These are phyloP conservation scores for Chamaetylas fuelleborni DNA, from an alignment of 2,113 vertebrate genomes.

Conservation along the genomic window DNA sequence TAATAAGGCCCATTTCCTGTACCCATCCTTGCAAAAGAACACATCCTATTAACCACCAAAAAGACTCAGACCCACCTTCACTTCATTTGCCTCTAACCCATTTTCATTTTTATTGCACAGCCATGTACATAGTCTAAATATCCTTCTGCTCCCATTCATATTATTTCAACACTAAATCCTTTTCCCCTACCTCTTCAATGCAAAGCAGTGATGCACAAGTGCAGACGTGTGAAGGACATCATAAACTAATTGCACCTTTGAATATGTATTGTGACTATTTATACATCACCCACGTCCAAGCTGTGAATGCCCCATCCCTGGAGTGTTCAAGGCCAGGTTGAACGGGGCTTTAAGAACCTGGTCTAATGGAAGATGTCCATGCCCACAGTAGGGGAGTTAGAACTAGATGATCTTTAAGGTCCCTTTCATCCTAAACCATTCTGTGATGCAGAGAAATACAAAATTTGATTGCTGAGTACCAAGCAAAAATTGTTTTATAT, in stretches of 20 bases:
- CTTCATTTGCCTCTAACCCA: not conserved
- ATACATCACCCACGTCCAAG: not conserved
- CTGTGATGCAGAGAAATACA: not conserved
- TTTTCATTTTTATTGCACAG: not conserved
- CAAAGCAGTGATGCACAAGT: not conserved
- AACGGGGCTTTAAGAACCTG: not conserved
- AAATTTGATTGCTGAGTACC: not conserved
- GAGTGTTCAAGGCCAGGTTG: not conserved
- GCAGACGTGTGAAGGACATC: not conserved
- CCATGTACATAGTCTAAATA: not conserved
- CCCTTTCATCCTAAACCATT: not conserved
- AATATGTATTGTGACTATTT: not conserved
- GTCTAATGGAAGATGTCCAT: not conserved
- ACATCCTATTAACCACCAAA: not conserved
- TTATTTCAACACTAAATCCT: not conserved
- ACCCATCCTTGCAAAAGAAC: not conserved
- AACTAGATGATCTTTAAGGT: not conserved
- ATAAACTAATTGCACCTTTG: not conserved
- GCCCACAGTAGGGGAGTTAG: not conserved
- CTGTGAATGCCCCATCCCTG: not conserved
- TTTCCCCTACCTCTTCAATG: not conserved
- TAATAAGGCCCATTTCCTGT: not conserved
- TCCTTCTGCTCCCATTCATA: not conserved
- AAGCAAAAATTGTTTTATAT: not conserved
- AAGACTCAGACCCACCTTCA: not conserved